Base-by-base conservation (phyloP, 2,113 vertebrate species). In the Microtus montanus region DNA sequence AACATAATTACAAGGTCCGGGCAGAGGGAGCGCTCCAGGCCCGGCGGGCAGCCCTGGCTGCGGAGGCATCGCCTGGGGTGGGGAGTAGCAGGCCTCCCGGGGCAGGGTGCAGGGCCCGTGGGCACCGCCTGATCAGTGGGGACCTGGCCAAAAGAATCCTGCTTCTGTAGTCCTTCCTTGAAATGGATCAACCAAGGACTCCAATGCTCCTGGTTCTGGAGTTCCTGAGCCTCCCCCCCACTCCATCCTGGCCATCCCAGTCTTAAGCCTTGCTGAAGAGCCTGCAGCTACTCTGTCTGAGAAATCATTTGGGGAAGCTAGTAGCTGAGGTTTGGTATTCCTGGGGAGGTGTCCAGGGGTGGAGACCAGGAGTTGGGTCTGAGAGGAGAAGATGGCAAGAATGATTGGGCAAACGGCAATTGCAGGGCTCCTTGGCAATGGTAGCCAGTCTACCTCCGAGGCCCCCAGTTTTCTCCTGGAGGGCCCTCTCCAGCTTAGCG, bases 1-100 rank as follows among this genome's bases (percentile, higher is more conserved):
- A 98, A 98, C 98, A 98, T 99, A 99, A 99, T 99, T 99, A 99
- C 98, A 99, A 97, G 98, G 98, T 98, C 98, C 96, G 71, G 92
- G 95, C n/a, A 80, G 58, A 92, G 90, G 63, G 38, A 1, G 7
- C 75, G 82, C 85, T 95, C 47, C 95, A 97, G 97, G 93, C 97
- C 95, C 96, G 96, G 97, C 86, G 87, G 95, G 96, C 97, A 97
- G 97, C 92, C 95, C 94, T 87, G 87, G 94, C 95, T 89, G 96
- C 47, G 78, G 92, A 96, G 94, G 95, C 96, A 68, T 95, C 54
- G 95, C 92, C 88, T 49, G 94, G 73, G 71, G 91, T 26, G 87
- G 92, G 86, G 88, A 64, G 38, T 58, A n/a, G 66, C 49, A 28
- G 89, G 58, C 86, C 22, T 61, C 90, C 90, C 74, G 0, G 58